Evolutionary conservation across 2,888 invertebrate genomes (phyloP).

Genomic region (Nomada ruficornis): DNA sequence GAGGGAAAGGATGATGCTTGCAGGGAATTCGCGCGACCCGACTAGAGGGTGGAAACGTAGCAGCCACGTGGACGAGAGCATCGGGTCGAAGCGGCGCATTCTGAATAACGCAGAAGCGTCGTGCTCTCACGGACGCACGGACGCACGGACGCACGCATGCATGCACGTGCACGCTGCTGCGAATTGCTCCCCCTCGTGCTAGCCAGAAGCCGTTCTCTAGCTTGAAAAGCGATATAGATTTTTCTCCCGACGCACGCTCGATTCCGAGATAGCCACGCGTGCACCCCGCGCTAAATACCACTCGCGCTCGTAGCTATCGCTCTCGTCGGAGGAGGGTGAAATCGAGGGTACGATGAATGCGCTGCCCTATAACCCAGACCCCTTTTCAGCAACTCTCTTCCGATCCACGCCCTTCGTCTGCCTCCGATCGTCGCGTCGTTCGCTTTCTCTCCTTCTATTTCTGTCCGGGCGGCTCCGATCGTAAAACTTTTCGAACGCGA

Average conservation of each 20-base stretch:
- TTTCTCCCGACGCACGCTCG: conserved; percentile 54
- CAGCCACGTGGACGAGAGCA: conserved; percentile 14
- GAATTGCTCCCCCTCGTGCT: conserved; percentile 13
- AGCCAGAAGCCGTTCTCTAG: conserved; percentile 27
- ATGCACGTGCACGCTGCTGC: conserved; percentile 41
- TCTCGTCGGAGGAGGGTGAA: conserved; percentile 18
- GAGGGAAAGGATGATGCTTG: background rate
- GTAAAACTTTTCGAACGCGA: background rate
- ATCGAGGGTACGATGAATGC: conserved; percentile 38
- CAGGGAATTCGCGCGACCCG: background rate
- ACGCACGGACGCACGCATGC: conserved; percentile 22
- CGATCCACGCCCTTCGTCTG: conserved; percentile 14
- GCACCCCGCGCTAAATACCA: background rate
- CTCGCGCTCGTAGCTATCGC: conserved; percentile 12
- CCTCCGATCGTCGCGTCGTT: background rate
- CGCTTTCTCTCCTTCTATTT: conserved; percentile 26
- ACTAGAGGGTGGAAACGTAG: background rate
- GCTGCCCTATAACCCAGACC: conserved; percentile 24
- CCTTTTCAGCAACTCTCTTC: background rate
- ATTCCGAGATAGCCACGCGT: conserved; percentile 9
- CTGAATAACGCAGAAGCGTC: conserved; percentile 37
- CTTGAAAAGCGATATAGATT: conserved; percentile 63
- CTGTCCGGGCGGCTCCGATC: background rate
- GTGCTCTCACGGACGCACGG: too few species aligned
- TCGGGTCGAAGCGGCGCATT: background rate